Conservation (phyloP, 2,888 invertebrate species). For the Drosophila colorata region DNA sequence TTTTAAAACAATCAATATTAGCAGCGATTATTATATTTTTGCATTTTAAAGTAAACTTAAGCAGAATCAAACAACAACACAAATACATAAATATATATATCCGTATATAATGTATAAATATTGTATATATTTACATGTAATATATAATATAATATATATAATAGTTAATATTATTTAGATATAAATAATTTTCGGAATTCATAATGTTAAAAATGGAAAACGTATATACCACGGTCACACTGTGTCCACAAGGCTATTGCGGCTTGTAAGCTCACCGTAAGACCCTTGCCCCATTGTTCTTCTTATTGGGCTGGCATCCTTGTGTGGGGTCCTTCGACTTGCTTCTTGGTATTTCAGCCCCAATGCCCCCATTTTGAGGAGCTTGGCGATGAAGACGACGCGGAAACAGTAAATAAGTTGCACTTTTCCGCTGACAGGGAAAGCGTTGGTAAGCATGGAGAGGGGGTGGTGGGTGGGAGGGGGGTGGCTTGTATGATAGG, state of each 20-base stretch:
- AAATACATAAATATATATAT: too few species aligned
- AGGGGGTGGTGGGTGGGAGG: too few species aligned
- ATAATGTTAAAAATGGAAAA: not conserved
- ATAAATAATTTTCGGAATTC: not conserved
- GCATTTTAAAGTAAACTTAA: too few species aligned
- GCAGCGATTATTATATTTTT: too few species aligned
- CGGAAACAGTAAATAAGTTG: slow-evolving; percentile 76
- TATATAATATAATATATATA: too few species aligned
- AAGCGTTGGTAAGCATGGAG: slow-evolving; percentile 14
- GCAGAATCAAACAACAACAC: too few species aligned
- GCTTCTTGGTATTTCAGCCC: slow-evolving; percentile 15
- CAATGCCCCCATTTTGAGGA: slow-evolving; percentile 9
- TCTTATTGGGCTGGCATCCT: too few species aligned
- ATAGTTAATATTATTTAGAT: too few species aligned
- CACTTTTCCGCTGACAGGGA: slow-evolving; percentile 69
- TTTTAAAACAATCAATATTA: too few species aligned
- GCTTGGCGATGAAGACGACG: slow-evolving; percentile 18
- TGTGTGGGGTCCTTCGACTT: not conserved
- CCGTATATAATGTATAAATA: too few species aligned
- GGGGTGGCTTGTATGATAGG: not conserved
- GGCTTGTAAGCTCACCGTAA: not conserved
- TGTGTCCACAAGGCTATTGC: not conserved
- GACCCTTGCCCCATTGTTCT: slow-evolving; percentile 16
- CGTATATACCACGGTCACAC: not conserved
- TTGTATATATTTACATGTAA: too few species aligned